Percentiles rank a stretch among this genome's conserved stretches.
Evolutionary conservation across 2,888 invertebrate genomes (phyloP).

Genomic region (Scaptomyza flava): DNA sequence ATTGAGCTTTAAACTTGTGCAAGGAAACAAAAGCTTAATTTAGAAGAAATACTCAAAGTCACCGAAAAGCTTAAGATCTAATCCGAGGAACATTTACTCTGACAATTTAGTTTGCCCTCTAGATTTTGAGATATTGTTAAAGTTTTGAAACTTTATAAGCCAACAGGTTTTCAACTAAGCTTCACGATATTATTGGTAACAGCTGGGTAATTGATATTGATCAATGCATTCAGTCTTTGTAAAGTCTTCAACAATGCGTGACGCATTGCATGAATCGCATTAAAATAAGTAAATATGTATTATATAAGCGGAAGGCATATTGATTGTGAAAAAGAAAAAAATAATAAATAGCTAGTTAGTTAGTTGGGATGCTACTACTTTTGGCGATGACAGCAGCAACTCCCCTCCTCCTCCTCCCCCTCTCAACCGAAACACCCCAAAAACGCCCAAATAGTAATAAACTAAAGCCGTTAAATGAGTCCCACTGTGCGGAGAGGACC

Average conservation of each 20-base stretch:
- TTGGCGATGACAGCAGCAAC: conserved; percentile 9
- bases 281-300: background rate
- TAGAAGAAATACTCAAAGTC: too few relatives aligned
- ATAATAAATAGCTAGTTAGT: conserved; percentile 14
- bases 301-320: background rate
- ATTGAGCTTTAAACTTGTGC: too few relatives aligned
- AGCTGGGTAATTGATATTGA: background rate
- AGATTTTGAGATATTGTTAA: too few relatives aligned
- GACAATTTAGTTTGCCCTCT: too few relatives aligned
- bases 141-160: too few relatives aligned
- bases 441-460: conserved; percentile 37
- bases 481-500: conserved; percentile 64
- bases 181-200: background rate
- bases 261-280: background rate
- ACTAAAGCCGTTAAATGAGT: conserved; percentile 52
- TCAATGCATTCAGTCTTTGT: background rate
- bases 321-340: background rate
- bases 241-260: too few relatives aligned
- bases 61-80: too few relatives aligned
- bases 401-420: background rate
- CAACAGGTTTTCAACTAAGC: too few relatives aligned
- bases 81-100: too few relatives aligned
- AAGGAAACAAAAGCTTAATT: too few relatives aligned
- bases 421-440: too few relatives aligned
- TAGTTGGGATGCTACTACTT: conserved; percentile 2